Percentiles rank a stretch among this genome's conserved stretches.
phyloP scores from a whole-genome alignment of 2,113 vertebrate species.

The Burhinus bistriatus region DNA sequence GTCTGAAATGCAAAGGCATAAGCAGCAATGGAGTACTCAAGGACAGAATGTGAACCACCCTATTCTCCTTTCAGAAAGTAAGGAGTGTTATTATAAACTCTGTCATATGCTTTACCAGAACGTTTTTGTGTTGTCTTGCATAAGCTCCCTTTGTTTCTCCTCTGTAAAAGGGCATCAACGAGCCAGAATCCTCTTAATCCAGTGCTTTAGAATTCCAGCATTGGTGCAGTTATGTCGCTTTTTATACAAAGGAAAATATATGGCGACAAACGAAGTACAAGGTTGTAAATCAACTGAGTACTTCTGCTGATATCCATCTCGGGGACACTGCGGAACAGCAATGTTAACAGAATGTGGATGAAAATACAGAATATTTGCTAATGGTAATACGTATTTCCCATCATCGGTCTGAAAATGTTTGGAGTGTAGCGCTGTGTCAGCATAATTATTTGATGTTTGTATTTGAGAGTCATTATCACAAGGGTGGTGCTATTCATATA shows the following conservation, averaged over 20 bases:
- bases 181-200: constrained; percentile 37
- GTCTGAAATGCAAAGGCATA: constrained; percentile 33
- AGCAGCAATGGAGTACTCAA: constrained; percentile 22
- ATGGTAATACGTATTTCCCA: constrained; percentile 18
- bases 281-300: constrained; percentile 55
- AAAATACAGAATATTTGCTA: constrained; percentile 11
- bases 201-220: background rate
- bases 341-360: background rate
- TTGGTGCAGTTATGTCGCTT: background rate
- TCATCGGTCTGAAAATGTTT: background rate
- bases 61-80: constrained; percentile 10
- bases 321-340: background rate
- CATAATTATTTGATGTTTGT: background rate
- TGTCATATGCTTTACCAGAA: constrained; percentile 13
- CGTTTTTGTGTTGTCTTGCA: constrained; percentile 32
- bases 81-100: constrained; percentile 4
- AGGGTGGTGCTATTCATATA: background rate
- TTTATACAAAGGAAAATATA: constrained; percentile 65
- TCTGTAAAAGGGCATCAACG: background rate
- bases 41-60: background rate
- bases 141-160: constrained; percentile 28
- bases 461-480: background rate
- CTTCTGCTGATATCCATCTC: constrained; percentile 31
- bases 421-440: background rate
- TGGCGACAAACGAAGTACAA: constrained; percentile 30